Conservation (phyloP, 2,113 vertebrate species). For the Engraulis encrasicolus region DNA sequence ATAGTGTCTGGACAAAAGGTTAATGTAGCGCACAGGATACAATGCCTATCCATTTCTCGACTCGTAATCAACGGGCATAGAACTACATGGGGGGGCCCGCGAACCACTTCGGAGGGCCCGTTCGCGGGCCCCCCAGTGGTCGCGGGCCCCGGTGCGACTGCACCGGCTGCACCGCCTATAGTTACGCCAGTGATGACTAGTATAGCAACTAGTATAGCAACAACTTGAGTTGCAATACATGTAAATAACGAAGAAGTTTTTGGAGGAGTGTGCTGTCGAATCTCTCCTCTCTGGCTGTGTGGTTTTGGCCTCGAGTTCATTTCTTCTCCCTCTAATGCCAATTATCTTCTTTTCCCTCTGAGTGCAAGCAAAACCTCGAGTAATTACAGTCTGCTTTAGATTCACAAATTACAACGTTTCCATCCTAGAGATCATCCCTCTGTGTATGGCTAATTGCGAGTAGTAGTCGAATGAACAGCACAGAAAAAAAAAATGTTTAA, state of each 20-base stretch:
- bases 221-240: neutral
- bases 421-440: slow-evolving; percentile 26
- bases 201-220: neutral
- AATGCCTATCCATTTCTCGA: no score
- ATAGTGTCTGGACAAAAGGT: no score
- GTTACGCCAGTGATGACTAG: no score
- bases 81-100: no score
- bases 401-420: slow-evolving; percentile 34
- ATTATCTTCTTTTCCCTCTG: slow-evolving; percentile 41
- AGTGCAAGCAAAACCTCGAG: slow-evolving; percentile 36
- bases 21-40: no score
- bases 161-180: no score
- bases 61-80: no score
- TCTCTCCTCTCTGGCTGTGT: slow-evolving; percentile 25
- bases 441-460: slow-evolving; percentile 32
- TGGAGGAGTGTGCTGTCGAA: slow-evolving; percentile 8
- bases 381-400: slow-evolving; percentile 43
- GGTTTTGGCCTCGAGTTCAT: slow-evolving; percentile 43
- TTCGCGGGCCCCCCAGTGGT: no score
- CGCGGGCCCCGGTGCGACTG: no score
- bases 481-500: slow-evolving; percentile 12
- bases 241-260: slow-evolving; percentile 22
- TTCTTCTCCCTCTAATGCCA: slow-evolving; percentile 37
- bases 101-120: no score
- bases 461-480: slow-evolving; percentile 10